Evolutionary conservation across 1,140 invertebrate species (phyloP).

Genomic region (Drosophila sproati): DNA sequence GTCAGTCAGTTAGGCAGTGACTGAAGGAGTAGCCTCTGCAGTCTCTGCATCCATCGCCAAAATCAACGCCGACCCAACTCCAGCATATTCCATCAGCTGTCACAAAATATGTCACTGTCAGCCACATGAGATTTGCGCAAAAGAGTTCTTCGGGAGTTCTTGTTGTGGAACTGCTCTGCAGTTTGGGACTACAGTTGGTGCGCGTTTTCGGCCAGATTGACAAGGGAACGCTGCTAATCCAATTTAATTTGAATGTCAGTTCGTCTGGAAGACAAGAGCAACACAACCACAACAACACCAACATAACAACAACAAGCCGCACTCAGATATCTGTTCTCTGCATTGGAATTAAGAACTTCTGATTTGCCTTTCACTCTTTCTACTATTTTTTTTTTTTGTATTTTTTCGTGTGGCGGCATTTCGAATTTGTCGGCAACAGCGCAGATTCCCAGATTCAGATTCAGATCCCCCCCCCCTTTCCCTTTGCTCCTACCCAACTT

Average conservation of each 20-base stretch:
- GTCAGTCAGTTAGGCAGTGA: background rate
- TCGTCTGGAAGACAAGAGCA: conserved; percentile 79
- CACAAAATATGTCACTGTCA: conserved; percentile 84
- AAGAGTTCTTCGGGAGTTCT: conserved; percentile 50
- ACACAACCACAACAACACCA: conserved; percentile 12
- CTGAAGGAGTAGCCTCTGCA: background rate
- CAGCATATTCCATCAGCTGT: conserved; percentile 83
- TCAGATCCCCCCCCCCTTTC: conserved; percentile 20
- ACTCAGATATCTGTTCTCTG: conserved; percentile 22
- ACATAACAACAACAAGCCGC: conserved; percentile 34
- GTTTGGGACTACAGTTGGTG: conserved; percentile 39
- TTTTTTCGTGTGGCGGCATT: conserved; percentile 56
- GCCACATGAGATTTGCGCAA: conserved; percentile 74
- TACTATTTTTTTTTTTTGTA: conserved; percentile 58
- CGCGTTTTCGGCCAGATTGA: conserved; percentile 72
- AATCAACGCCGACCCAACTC: conserved; percentile 61
- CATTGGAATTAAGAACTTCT: conserved; percentile 72
- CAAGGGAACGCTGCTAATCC: conserved; percentile 83
- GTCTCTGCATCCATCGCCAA: conserved; percentile 5
- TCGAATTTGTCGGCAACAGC: conserved; percentile 57
- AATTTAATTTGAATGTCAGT: conserved; percentile 84
- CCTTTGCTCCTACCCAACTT: conserved; percentile 31
- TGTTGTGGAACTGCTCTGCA: conserved; percentile 8
- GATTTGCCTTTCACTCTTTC: conserved; percentile 80
- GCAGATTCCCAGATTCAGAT: conserved; percentile 31